Base-by-base conservation (phyloP, 2,888 invertebrate species). In the Lasioglossum vierecki region DNA sequence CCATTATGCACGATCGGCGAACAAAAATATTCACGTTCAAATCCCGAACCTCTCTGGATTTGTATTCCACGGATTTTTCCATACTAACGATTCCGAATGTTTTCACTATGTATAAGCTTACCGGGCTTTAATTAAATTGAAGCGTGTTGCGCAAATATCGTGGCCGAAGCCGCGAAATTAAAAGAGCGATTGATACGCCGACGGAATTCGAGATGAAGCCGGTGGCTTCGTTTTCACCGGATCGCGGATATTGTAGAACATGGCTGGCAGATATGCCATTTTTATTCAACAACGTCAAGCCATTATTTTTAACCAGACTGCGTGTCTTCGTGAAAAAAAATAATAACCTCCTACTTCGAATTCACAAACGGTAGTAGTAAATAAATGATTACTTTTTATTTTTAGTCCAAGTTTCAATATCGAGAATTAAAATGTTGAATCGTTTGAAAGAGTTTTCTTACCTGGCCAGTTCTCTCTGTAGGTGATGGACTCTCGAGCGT, bases 401-500 rank as follows among this genome's bases (percentile, higher is more conserved):
- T 44, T 39, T 5, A 39, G 39, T 39, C 4, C 4, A 4, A 39
- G 39, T 39, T 39, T 39, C 3, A 44, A 15, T 15, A 15, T 46
- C 35, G 35, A 35, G 35, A 35, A 3, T 35, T 30, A 30, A 39
- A 44, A 15, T 15, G 46, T 15, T 4, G 46, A 15, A 46, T 46
- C 15, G 1, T 46, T 46, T 15, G 1, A 46, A 18, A 5, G 15
- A 46, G 30, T 68, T 39, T 1, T 18, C 79, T 83, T 89, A 95
- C 95, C 95, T 95, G 90, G 94, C 93, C 92, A 95, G 91, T 88
- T 95, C 95, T 86, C 95, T 93, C 88, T 95, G 95, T 78, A 95
- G 92, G 91, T 94, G 93, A 88, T 94, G 94, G 76, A 95, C 93
- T 88, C 95, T 94, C 79, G 94, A 93, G 80, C 95, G 94, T 85